Conservation (phyloP, 2,888 invertebrate genomes). For the Stenolophus ochropezus region DNA sequence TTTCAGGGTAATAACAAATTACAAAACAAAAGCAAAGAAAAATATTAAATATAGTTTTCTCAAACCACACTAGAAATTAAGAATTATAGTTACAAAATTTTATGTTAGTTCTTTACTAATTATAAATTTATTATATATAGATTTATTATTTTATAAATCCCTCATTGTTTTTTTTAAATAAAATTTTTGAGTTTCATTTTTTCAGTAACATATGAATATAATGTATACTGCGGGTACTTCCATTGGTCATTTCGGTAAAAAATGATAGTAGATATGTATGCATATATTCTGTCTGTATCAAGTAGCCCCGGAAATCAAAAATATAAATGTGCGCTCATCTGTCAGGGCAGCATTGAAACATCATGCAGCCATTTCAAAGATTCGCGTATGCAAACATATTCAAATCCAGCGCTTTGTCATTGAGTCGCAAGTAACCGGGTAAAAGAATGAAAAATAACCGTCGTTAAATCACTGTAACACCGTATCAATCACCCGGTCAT, state of each 20-base stretch:
- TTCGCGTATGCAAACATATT: conserved; percentile 44
- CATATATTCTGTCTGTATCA: conserved; percentile 24
- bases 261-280: conserved; percentile 20
- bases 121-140: too few relatives aligned
- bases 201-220: not conserved
- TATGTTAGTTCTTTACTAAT: too few relatives aligned
- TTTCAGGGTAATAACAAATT: too few relatives aligned
- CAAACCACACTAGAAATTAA: too few relatives aligned
- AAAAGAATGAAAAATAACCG: conserved; percentile 44
- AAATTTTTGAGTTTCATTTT: not conserved
- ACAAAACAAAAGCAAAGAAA: too few relatives aligned
- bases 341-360: conserved; percentile 38
- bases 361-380: conserved; percentile 34
- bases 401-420: conserved; percentile 41
- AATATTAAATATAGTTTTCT: too few relatives aligned
- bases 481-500: conserved; percentile 34
- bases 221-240: not conserved
- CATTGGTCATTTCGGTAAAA: not conserved
- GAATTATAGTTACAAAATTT: too few relatives aligned
- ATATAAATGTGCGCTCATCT: conserved; percentile 40
- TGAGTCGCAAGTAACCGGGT: conserved; percentile 36
- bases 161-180: too few relatives aligned
- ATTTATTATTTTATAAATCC: too few relatives aligned
- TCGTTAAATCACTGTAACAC: conserved; percentile 39
- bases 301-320: conserved; percentile 30